Base-by-base conservation (phyloP, 2,888 invertebrate species). In the Stenurella melanura region DNA sequence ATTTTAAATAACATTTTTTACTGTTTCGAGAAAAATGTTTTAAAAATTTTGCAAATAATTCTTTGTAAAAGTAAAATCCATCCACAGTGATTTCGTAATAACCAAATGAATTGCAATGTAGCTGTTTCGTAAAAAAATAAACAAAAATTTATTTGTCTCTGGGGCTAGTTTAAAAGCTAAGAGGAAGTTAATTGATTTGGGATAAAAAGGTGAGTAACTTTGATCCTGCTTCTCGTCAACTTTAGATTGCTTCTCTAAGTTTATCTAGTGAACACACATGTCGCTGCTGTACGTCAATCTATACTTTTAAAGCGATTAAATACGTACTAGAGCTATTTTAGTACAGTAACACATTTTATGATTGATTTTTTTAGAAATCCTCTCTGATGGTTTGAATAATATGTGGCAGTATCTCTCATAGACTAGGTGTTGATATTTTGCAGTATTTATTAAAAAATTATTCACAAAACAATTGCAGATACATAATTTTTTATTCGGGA, bases 161-260 rank as follows among this genome's bases (percentile, higher is more conserved):
- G 75, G 79, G 83, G 84, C 81, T 83, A 83, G 81, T 85, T 84
- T 83, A 83, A 85, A 84, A 80, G 81, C 79, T 79, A 79, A 82
- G 83, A 80, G 82, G 81, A 86, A 86, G 83, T 84, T 87, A 88
- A 88, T 88, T 88, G 88, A 87, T 86, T 86, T 79, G 83, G 84
- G 86, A 87, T 88, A 86, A 86, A 83, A 86, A 86, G 85, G 85
- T 86, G 83, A 83, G 84, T 81, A 85, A 85, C 86, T 87, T 87
- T 87, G 87, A 87, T 88, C 87, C 88, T 87, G 87, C 83, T 85
- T 87, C 85, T 87, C 88, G 88, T 88, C 88, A 88, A 87, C 87
- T 87, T 86, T 85, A 86, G 87, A 87, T 87, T 87, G 86, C 86
- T 85, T 84, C 85, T 84, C 85, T 85, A 85, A 86, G 86, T 86